Base-by-base conservation (phyloP, 92 coral and sea anemone species). In the Actinernus sp. region DNA sequence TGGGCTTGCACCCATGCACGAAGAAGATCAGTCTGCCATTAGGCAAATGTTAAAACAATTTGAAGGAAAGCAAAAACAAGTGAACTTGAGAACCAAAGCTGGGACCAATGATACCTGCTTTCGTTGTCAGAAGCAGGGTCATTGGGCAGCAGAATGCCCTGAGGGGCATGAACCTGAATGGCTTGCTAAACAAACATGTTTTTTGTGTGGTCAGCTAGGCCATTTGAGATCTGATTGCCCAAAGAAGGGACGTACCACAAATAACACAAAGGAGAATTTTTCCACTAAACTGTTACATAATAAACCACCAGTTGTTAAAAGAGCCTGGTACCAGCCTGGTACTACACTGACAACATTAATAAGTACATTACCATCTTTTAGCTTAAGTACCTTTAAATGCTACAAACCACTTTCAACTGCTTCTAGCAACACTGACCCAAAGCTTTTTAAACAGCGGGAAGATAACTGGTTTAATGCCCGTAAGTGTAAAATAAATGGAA, bases 121-220 rank as follows among this genome's bases (percentile, higher is more conserved):
- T 18, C 49, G 59, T 18, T 74, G 82, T 26, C 28, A 74, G 12
- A 40, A 53, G 31, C 38, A n/a, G 51, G 82, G 82, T 51, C 82
- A 74, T 50, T 74, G 32, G 4, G 51, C 20, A 14, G 26, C 5
- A 3, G 23, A 4, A 26, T 57, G 63, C 37, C 63, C 63, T 31
- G 12, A 6, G 37, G 68, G 68, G 20, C 81, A 73, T 61, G 71
- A 73, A 61, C 81, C 81, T 13, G 63, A 74, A 58, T 63, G 82
- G 82, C 31, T 74, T 48, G 31, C 37, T 11, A 34, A 53, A 61
- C 82, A 74, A 23, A 63, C 51, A 31, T 74, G 82, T 30, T 63
- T 74, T 29, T 28, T 16, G 28, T 74, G 72, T 74, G 73, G 79
- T 17, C 45, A 36, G 8, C 47, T 24, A 18, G 79, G 70, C 36